Evolutionary conservation across 2,113 vertebrate genomes (phyloP).

Genomic region (Bothrops jararaca): DNA sequence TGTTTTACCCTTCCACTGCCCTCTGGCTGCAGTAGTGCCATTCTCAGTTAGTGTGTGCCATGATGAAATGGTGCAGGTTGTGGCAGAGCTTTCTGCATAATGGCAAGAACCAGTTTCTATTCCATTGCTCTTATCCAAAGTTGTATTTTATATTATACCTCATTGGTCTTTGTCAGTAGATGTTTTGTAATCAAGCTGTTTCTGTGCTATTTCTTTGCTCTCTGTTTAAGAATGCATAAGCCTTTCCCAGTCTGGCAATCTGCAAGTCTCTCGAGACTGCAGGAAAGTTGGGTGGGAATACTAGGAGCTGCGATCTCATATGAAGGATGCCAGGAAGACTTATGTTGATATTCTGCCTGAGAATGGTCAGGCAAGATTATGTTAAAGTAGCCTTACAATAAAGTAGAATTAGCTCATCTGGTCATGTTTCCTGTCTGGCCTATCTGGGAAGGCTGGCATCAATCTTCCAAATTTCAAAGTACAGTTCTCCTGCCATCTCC

Average conservation of each 20-base stretch:
- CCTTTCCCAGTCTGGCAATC: background rate
- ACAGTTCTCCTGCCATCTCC: background rate
- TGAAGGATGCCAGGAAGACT: background rate
- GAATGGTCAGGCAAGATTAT: background rate
- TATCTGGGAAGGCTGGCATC: background rate
- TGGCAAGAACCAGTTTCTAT: background rate
- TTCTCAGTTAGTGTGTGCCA: background rate
- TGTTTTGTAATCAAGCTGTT: background rate
- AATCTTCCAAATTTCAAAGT: background rate
- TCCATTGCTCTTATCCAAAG: background rate
- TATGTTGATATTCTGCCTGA: background rate
- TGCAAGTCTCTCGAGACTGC: background rate
- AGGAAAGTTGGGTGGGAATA: background rate
- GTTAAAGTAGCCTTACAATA: background rate
- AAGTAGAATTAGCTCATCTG: background rate
- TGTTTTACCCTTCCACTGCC: background rate
- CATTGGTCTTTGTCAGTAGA: background rate
- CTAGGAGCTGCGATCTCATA: background rate
- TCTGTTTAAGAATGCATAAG: background rate
- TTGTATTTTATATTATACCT: background rate
- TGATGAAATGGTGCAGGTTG: background rate
- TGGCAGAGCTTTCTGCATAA: background rate
- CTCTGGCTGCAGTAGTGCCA: background rate
- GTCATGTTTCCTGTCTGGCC: background rate
- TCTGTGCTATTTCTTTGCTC: background rate